These are phyloP conservation scores for Galaxea fascicularis DNA, from an alignment of 92 coral and sea anemone genomes.

Conservation along the genomic window DNA sequence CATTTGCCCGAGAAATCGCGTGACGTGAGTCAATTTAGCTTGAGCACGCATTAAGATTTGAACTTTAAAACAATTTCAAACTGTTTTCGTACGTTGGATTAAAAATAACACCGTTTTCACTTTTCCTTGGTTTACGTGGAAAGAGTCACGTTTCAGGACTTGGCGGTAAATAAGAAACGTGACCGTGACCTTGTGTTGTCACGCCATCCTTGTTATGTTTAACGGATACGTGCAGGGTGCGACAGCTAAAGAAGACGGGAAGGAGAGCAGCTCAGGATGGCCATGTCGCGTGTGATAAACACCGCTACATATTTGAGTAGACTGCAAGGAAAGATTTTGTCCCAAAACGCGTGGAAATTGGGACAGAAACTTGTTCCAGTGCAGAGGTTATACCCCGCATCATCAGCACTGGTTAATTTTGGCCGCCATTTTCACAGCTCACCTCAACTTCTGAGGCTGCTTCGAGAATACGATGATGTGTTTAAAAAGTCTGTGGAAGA, in stretches of 20 bases:
- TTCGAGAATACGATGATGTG: constrained; percentile 80
- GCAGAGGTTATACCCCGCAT: not conserved
- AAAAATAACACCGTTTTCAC: no score
- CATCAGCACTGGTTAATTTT: not conserved
- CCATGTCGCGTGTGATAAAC: constrained; percentile 18
- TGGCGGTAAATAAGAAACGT: no score
- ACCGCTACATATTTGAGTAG: constrained; percentile 13
- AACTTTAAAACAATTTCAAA: no score
- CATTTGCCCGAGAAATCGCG: no score
- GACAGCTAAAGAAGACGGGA: not conserved
- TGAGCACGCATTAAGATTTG: no score
- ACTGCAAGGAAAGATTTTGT: constrained; percentile 14
- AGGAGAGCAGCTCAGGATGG: not conserved
- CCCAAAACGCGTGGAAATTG: constrained; percentile 12
- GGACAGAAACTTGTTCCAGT: not conserved
- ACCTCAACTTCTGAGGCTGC: constrained; percentile 8
- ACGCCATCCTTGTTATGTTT: not conserved
- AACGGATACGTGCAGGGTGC: not conserved
- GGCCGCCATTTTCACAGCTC: constrained; percentile 42
- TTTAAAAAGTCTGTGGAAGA: constrained; percentile 78
- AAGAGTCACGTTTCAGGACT: not conserved
- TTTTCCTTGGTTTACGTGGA: constrained; percentile 7
- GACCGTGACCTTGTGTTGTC: not conserved
- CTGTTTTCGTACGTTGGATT: no score
- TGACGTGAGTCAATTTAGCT: no score